Percentiles rank a stretch among this genome's conserved stretches.
These are phyloP conservation scores for Betta splendens DNA, from an alignment of 2,797 vertebrate genomes.

Conservation along the genomic window DNA sequence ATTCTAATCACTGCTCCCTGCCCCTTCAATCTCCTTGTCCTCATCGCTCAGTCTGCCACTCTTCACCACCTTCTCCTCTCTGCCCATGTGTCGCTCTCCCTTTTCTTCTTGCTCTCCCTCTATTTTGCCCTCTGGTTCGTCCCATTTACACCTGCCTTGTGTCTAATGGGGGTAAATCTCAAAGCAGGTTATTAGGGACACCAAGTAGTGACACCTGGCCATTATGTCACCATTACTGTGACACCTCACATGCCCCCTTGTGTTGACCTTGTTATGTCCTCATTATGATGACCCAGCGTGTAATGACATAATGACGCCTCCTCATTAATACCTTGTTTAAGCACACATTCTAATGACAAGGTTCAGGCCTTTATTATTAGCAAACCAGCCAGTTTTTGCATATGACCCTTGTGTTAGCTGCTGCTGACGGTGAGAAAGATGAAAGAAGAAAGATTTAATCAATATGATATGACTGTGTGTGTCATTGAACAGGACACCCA, in stretches of 20 bases:
- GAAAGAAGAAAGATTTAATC: slow-evolving; percentile 6
- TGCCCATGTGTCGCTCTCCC: slow-evolving; percentile 15
- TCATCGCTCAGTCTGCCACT: slow-evolving; percentile 32
- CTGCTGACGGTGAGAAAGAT: slow-evolving; percentile 1
- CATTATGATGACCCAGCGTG: slow-evolving; percentile 47
- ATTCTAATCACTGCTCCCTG: slow-evolving; percentile 66
- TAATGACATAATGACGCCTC: slow-evolving; percentile 39
- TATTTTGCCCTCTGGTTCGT: neutral
- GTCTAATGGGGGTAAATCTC: slow-evolving; percentile 63
- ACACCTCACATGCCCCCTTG: slow-evolving; percentile 13
- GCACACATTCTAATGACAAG: slow-evolving; percentile 29
- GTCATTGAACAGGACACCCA: slow-evolving; percentile 7
- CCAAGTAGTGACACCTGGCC: slow-evolving; percentile 42
- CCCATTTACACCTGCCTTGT: slow-evolving; percentile 1
- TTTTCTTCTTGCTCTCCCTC: neutral
- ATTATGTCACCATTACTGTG: slow-evolving; percentile 56
- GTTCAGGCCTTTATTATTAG: slow-evolving; percentile 4
- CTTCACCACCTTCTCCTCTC: slow-evolving; percentile 2
- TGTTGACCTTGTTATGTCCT: slow-evolving; percentile 54
- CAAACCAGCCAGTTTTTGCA: neutral
- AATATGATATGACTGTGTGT: neutral
- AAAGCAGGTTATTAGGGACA: slow-evolving; percentile 44
- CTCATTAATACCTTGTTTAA: slow-evolving; percentile 57
- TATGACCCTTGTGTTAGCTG: neutral
- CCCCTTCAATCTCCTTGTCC: slow-evolving; percentile 60